phyloP scores from a whole-genome alignment of 1,140 invertebrate species.

The Trypoxylus dichotomus region DNA sequence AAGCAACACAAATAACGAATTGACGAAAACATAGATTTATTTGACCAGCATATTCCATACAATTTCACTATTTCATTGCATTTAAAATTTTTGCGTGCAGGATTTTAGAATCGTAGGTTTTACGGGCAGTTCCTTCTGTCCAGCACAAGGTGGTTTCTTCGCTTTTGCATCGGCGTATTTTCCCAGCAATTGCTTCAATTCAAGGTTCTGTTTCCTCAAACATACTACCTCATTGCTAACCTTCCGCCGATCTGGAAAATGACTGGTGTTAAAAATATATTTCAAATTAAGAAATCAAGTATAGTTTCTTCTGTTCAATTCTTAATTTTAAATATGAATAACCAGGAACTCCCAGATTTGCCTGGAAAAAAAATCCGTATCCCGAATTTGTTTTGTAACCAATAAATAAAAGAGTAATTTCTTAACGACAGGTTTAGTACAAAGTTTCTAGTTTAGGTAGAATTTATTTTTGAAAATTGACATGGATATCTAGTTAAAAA shows the following conservation, averaged over 20 bases:
- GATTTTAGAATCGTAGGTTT: neutral
- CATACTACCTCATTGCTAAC: constrained; percentile 45
- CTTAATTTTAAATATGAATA: no score
- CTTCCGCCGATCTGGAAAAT: constrained; percentile 43
- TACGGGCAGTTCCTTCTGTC: constrained; percentile 22
- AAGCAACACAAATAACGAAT: no score
- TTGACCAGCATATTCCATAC: neutral
- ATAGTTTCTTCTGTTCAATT: no score
- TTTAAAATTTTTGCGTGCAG: neutral
- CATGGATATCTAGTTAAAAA: no score
- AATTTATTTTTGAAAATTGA: no score
- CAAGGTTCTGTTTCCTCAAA: constrained; percentile 44
- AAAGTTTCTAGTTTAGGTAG: no score
- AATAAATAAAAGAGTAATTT: no score
- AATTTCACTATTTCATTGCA: neutral
- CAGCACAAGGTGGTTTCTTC: constrained; percentile 35
- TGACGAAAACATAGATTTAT: neutral
- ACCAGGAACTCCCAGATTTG: no score
- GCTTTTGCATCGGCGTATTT: constrained; percentile 40
- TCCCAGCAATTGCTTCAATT: constrained; percentile 43
- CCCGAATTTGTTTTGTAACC: no score
- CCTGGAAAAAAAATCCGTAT: no score
- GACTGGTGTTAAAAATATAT: neutral
- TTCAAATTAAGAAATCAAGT: neutral
- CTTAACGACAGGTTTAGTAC: no score